Evolutionary conservation across 2,113 vertebrate genomes (phyloP).

Genomic region (Cnemophilus loriae): DNA sequence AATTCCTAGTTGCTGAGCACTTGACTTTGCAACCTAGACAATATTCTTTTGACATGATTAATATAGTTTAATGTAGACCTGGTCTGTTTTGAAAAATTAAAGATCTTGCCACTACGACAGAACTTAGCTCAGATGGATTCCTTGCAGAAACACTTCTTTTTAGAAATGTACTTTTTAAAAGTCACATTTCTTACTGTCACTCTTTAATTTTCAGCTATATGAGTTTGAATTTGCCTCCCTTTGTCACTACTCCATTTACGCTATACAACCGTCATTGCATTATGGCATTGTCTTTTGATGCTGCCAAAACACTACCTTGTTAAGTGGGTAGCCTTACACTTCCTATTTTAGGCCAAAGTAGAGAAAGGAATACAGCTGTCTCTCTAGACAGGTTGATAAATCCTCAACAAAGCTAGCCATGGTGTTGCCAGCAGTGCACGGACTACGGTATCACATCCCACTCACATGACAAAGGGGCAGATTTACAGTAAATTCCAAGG

Average conservation of each 20-base stretch:
- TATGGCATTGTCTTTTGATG: neutral
- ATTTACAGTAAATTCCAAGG: neutral
- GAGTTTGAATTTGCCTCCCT: neutral
- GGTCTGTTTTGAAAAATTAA: neutral
- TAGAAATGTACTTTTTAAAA: neutral
- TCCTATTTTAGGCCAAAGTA: neutral
- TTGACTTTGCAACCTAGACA: neutral
- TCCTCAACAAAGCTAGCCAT: neutral
- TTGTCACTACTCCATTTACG: neutral
- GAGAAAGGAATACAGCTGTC: neutral
- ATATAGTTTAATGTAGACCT: neutral
- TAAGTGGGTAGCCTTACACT: neutral
- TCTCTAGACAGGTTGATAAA: neutral
- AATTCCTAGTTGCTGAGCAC: conserved; percentile 9
- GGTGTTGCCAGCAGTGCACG: neutral
- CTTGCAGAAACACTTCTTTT: neutral
- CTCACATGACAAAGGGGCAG: fast-evolving
- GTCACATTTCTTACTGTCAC: neutral
- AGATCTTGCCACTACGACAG: neutral
- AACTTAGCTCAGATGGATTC: neutral
- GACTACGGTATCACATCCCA: neutral
- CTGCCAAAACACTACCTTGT: neutral
- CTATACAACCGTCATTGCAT: neutral
- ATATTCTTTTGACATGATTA: neutral
- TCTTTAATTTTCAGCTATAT: neutral